A percentile compares a stretch with the other conserved stretches of the same genome.
These are phyloP conservation scores for Cherax quadricarinatus DNA, from an alignment of 1,140 invertebrate species.

Conservation along the genomic window DNA sequence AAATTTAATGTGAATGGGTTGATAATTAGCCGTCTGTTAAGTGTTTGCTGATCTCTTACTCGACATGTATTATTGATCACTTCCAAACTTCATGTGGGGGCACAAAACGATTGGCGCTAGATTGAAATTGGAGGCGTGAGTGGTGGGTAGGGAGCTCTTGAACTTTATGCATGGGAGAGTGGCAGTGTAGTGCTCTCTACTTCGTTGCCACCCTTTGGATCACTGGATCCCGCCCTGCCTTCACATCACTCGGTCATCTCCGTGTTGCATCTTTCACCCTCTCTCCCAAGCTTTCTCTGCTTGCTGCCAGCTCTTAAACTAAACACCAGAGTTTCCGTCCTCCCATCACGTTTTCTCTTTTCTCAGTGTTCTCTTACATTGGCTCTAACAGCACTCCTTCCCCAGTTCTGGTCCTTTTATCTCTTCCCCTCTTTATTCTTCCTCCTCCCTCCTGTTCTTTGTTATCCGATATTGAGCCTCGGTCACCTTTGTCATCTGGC, in stretches of 20 bases:
- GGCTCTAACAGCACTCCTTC: neutral
- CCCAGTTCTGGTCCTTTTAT: neutral
- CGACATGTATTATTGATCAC: neutral
- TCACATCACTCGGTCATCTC: neutral
- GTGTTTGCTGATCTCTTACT: neutral
- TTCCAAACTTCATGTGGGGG: neutral
- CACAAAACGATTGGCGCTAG: conserved; percentile 23
- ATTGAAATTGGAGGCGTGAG: conserved; percentile 53
- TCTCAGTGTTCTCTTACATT: too few relatives aligned
- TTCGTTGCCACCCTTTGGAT: conserved; percentile 39
- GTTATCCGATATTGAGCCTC: conserved; percentile 30
- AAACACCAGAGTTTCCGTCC: too few relatives aligned
- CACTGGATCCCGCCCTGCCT: neutral
- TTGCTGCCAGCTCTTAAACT: too few relatives aligned
- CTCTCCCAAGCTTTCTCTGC: neutral
- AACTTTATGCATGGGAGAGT: conserved; percentile 26
- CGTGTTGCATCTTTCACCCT: neutral
- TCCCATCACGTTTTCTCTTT: too few relatives aligned
- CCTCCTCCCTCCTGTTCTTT: conserved; percentile 16
- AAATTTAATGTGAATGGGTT: conserved; percentile 24
- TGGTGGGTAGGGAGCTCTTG: conserved; percentile 32
- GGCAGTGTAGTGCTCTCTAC: conserved; percentile 22
- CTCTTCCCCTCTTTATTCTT: neutral
- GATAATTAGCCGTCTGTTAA: conserved; percentile 19
- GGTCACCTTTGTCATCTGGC: conserved; percentile 47